Evolutionary conservation across 2,797 vertebrate genomes (phyloP), one percentile per base, ranked within the genome.

Genomic region (Cryptoblepharus egeriae): DNA sequence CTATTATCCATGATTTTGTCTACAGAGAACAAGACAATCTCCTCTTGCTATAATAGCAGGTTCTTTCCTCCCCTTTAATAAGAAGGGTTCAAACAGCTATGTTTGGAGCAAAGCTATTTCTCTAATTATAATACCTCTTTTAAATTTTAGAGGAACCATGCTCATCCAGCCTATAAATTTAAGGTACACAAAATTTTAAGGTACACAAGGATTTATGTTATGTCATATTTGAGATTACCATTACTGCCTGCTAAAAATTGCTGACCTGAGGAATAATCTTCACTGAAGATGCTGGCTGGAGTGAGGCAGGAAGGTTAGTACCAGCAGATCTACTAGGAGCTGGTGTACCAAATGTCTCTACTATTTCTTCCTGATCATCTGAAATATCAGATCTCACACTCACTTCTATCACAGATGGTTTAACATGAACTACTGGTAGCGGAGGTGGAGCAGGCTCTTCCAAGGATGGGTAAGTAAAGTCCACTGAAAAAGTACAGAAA

Each of bases 401-500:
- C 45, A 90, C 75, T 87, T 96, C 93, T 79, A 77, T 45, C 52
- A 95, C 81, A 73, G 92, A 89, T 20, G 91, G 90, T 73, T 94
- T 95, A 4, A 94, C 77, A 87, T 90, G 92, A 77, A 81, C 91
- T 91, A 93, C 80, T 82, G 95, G 94, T 49, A 55, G 55, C 11
- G 90, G 91, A 20, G 93, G 86, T 81, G 97, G 95, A 92, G 88
- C 42, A 76, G 95, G 85, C 81, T 99, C 98, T 92, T 99, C 98
- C 74, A 99, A 93, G 55, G 97, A 97, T 1, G 99, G 99, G 80
- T 99, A 99, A 69, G 96, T 98, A 90, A 99, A 99, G 93, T 99
- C 96, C 95, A 99, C 98, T 99, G 90, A 87, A 79, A 69, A 28
- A 30, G 2, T 1, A n/a, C 84, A 75, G 81, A 90, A 89, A 89